Base-by-base conservation (phyloP, 2,888 invertebrate genomes). In the Thymelicus lineola region DNA sequence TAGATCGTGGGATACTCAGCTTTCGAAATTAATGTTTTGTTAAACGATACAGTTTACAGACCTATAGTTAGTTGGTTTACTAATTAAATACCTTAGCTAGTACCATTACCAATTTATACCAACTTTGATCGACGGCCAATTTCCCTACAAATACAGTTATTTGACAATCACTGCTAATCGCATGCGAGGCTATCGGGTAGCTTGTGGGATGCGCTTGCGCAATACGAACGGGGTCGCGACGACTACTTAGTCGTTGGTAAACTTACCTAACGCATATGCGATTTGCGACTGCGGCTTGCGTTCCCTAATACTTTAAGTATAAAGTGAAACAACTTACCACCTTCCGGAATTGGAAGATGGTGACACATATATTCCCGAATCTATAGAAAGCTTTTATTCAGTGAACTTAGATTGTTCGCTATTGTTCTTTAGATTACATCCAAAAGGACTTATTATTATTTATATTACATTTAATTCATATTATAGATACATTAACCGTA, bases 1-100 rank as follows among this genome's bases (percentile, higher is more conserved):
- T 82, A 78, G 81, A 78, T 83, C 82, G 81, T 81, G 83, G 82
- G 82, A 82, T 83, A 81, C 20, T 20, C 0, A 53, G 10, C 10
- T 53, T 53, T 20, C 53, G 20, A 17, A 20, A 53, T 17, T 7
- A 9, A 50, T 17, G 20, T 53, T 53, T 53, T 53, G 10, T 20
- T 53, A 20, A 53, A 20, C 53, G 53, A 53, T 53, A 10, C 20
- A 6, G 14, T 17, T n/a, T n/a, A 50, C 48, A 6, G 3, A 17
- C 6, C 12, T 50, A 50, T 17, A 50, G 5, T 50, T 15, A 50
- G 15, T 50, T 1, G 2, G 9, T 7, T 50, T 50, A 15, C 14
- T 50, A 50, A 50, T 53, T 42, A 42, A 42, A 10, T 42, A 9
- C 12, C 12, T 4, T 12, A 42, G 0, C 12, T 12, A 42, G 1